Base-by-base conservation (phyloP, 2,888 invertebrate genomes). In the Platerodrilus igneus region DNA sequence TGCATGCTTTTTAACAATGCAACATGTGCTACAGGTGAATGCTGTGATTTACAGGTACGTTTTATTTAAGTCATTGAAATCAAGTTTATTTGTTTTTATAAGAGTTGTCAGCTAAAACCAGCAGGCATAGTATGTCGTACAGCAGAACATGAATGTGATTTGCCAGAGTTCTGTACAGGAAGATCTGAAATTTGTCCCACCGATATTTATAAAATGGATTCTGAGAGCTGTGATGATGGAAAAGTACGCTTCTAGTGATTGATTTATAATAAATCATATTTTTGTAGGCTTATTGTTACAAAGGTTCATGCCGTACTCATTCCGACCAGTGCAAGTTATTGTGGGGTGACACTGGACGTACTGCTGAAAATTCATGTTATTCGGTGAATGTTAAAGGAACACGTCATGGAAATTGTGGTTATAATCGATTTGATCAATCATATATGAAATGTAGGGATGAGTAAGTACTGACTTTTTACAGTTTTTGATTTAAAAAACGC, bases 231-330 rank as follows among this genome's bases (percentile, higher is more conserved):
- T 19, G 7, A 19, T 5, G 19, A 19, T 7, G 19, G 19, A 7
- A 19, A 19, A 19, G n/a, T n/a, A n/a, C n/a, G 48, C 36, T 17
- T 20, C 30, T 21, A 2, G 26, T n/a, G 6, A 3, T 15, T 13
- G 27, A n/a, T 15, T 31, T 20, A 10, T 40, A 28, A 34, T 41
- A 43, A 41, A 38, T 39, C n/a, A n/a, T n/a, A n/a, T n/a, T n/a
- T n/a, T n/a, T n/a, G n/a, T n/a, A n/a, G n/a, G 19, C 19, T 19
- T 19, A 19, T 7, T 19, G 19, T 19, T 19, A 19, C 19, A 5
- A 19, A 7, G 19, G 19, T 7, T 5, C 19, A 7, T 19, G 19
- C 19, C 6, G 6, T 7, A 19, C 19, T 7, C 19, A 19, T 7
- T 5, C 5, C 19, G 19, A 19, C 7, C 19, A 19, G 7, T 19